Evolutionary conservation across 2,797 vertebrate species (phyloP).

Genomic region (Rhynchotus rufescens): DNA sequence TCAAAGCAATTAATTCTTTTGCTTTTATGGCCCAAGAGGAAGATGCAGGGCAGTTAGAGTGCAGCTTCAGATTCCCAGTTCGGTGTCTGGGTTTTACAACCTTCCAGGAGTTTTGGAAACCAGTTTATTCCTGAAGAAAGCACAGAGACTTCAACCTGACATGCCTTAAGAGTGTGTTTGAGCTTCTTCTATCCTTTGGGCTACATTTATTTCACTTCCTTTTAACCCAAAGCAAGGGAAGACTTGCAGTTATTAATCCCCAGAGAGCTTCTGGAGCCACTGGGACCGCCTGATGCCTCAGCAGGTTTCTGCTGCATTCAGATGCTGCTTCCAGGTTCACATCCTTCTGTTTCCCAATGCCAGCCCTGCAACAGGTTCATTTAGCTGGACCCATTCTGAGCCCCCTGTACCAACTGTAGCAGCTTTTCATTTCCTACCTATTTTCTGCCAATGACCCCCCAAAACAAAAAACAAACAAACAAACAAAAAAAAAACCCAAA

Average conservation of each 20-base stretch:
- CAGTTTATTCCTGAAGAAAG: background rate
- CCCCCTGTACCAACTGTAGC: background rate
- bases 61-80: background rate
- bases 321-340: background rate
- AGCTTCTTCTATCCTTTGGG: background rate
- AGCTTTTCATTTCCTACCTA: background rate
- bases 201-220: background rate
- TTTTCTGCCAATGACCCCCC: background rate
- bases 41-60: background rate
- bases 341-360: background rate
- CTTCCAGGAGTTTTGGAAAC: background rate
- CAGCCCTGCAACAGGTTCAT: background rate
- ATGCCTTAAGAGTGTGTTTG: background rate
- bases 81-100: background rate
- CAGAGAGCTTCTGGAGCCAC: background rate
- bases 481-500: too few species aligned
- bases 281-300: background rate
- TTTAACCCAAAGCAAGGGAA: background rate
- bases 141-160: background rate
- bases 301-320: background rate
- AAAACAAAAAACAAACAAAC: too few species aligned
- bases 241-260: background rate
- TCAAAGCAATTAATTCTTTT: background rate
- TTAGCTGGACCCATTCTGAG: fast-evolving
- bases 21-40: background rate